Percentiles rank a stretch among this genome's conserved stretches.
Evolutionary conservation across 64 coral and sea anemone genomes (phyloP).

Genomic region (Montipora foliosa): DNA sequence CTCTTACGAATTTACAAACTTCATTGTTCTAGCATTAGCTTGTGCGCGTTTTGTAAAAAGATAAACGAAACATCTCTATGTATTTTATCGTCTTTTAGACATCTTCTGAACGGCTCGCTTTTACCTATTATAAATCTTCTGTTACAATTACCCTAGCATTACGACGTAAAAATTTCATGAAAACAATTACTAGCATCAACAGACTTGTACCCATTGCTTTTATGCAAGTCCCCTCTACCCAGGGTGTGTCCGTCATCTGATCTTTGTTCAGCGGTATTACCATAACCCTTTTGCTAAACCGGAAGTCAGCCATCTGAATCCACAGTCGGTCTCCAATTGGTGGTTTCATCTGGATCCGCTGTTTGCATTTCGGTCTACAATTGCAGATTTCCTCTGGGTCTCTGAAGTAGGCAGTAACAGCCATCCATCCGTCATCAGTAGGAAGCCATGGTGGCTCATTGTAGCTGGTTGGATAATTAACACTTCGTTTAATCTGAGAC

Average conservation of each 20-base stretch:
- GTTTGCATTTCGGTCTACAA: constrained; percentile 54
- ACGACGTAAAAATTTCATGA: not conserved
- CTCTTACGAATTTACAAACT: no score
- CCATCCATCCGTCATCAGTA: constrained; percentile 38
- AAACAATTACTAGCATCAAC: no score
- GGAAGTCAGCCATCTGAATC: constrained; percentile 74
- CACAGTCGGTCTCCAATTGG: constrained; percentile 78
- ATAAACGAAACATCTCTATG: no score
- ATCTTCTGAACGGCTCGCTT: no score
- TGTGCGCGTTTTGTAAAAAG: no score
- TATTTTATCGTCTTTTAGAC: no score
- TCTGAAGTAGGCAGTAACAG: constrained; percentile 57
- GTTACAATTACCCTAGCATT: no score
- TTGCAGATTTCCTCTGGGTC: constrained; percentile 55
- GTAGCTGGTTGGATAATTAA: constrained; percentile 2
- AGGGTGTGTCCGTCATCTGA: constrained; percentile 61
- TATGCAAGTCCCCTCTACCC: constrained; percentile 86
- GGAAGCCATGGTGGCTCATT: constrained; percentile 40
- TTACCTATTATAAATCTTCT: no score
- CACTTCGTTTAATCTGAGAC: constrained; percentile 6
- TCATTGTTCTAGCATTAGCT: no score
- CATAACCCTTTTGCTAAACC: constrained; percentile 26
- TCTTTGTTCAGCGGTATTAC: constrained; percentile 65
- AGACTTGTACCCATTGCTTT: constrained; percentile 62
- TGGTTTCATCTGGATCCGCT: not conserved